Evolutionary conservation across 2,113 vertebrate genomes (phyloP).

Genomic region (Pithys albifrons): DNA sequence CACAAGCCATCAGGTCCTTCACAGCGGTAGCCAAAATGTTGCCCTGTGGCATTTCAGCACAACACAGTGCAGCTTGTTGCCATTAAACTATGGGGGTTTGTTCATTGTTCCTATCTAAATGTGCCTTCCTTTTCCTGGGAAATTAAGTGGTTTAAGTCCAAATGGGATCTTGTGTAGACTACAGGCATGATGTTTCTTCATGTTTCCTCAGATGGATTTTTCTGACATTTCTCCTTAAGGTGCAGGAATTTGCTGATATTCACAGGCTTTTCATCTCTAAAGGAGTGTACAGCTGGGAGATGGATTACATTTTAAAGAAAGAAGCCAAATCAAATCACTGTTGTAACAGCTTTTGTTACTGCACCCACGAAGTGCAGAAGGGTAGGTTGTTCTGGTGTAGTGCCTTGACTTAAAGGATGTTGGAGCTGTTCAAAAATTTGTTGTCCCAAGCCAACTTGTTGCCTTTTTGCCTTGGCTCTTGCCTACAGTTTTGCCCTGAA

Average conservation of each 20-base stretch:
- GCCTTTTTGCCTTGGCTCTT: neutral
- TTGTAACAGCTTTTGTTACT: neutral
- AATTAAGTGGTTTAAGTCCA: neutral
- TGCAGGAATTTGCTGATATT: neutral
- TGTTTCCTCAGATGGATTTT: neutral
- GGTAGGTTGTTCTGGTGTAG: neutral
- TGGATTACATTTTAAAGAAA: no score
- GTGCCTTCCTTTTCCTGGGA: neutral
- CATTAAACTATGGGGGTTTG: neutral
- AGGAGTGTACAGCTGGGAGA: neutral
- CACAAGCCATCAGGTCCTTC: neutral
- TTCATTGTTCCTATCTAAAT: neutral
- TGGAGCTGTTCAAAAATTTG: neutral
- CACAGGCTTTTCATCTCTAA: neutral
- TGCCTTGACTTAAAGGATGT: neutral
- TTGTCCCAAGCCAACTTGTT: fast-evolving
- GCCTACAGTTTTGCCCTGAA: neutral
- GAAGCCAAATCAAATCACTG: neutral
- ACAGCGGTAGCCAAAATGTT: neutral
- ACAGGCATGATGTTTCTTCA: neutral
- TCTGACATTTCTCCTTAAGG: neutral
- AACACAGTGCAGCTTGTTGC: neutral
- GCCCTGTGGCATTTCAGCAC: neutral
- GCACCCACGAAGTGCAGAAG: neutral
- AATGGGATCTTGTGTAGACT: neutral